Base-by-base conservation (phyloP, 2,113 vertebrate species). In the Jaculus jaculus region DNA sequence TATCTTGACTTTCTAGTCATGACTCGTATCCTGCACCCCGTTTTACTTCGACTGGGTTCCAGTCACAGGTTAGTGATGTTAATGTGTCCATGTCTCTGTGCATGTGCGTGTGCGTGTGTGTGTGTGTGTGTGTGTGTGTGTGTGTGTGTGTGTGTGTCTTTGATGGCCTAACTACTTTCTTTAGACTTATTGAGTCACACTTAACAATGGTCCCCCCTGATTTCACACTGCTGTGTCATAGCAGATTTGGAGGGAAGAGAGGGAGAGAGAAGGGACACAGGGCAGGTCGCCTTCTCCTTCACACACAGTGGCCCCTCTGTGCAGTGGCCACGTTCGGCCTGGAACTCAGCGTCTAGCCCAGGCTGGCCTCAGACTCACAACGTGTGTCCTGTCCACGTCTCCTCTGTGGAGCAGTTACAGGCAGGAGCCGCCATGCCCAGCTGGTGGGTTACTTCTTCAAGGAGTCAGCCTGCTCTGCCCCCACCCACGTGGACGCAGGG, bases 401-500 rank as follows among this genome's bases (percentile, higher is more conserved):
- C 47, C 68, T 37, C 47, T 72, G 51, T 58, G 5, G 24, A 23
- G 54, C 26, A 18, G 26, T 69, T 11, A 5, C 32, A 58, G n/a
- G 12, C 26, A n/a, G 13, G 12, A 85, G 68, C 16, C 47, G 11
- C 51, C 51, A 2, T 28, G 5, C 68, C n/a, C 26, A 42, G n/a
- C 30, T 54, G 28, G 21, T 60, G 2, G 58, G 94, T 94, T 83
- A 66, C 89, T 88, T 95, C 96, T 96, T 91, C 89, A 96, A 91
- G 96, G 89, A 90, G 18, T 2, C 5, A 4, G 77, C 95, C 84
- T 82, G 61, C 93, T 77, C 34, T 91, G 82, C 94, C 94, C 77
- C 96, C 90, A 86, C 91, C 92, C 65, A 47, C 90, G 92, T 96
- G 93, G 95, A 95, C 94, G 91, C 65, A 51, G 85, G 95, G 72